Evolutionary conservation across 2,113 vertebrate species (phyloP), one percentile per base, ranked within the genome.

Genomic region (Pagrus major): DNA sequence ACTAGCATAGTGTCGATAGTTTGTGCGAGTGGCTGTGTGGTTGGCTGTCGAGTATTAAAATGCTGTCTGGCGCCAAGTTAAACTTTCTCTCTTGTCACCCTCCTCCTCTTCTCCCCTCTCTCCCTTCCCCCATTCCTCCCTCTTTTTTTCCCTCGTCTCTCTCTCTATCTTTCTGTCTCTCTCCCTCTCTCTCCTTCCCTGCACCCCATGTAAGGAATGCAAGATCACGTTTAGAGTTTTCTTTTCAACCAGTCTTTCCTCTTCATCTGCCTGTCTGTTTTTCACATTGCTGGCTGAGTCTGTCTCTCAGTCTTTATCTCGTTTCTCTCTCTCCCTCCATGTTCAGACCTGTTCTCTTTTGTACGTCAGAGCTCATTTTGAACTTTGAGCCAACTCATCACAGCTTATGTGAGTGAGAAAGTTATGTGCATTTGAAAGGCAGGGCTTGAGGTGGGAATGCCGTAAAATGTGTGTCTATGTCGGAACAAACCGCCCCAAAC

Each of bases 31-130:
- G 64, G 89, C 71, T 86, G 75, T 88, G 88, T 91, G 86, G 86
- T 89, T 88, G 91, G 84, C 90, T 91, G 89, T 83, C 55, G 52
- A 86, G 86, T 84, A 91, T 91, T 93, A 85, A 94, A 93, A 95
- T 88, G 89, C 90, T 74, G 92, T 81, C 93, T 94, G 93, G 93
- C 92, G 92, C 93, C 95, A 93, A 91, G 92, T 93, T 91, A 93
- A 93, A 93, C 90, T 93, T 93, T 93, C 90, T 91, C 82, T 86
- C 86, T 81, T 81, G 84, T 84, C 83, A 86, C 82, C 59, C 81
- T 69, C 80, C 70, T 73, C 71, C 64, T 61, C 23, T 44, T 29
- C 63, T 42, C 80, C 54, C 71, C 65, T 70, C 65, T 49, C 66
- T 61, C 71, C 76, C 75, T 61, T 86, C 77, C 67, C 80, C 54